Conservation (phyloP, 2,888 invertebrate species). For the Periphyllus acericola region DNA sequence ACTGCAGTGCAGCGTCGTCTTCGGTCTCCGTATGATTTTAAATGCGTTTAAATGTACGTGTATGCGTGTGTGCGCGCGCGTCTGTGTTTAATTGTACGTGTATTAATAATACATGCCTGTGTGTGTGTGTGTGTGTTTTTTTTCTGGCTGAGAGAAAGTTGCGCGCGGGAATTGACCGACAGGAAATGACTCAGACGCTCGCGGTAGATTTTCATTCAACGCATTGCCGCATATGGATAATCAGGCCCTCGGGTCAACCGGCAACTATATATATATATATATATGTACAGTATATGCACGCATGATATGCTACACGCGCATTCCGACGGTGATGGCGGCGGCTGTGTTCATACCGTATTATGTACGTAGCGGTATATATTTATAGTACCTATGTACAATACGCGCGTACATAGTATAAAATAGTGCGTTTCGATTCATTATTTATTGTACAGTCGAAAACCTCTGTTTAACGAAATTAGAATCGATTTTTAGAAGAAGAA, state of each 20-base stretch:
- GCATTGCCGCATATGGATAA: conserved; percentile 60
- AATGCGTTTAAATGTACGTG: neutral
- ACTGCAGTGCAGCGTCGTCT: neutral
- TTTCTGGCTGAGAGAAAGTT: conserved; percentile 50
- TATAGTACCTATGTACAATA: neutral
- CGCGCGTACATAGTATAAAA: neutral
- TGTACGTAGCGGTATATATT: neutral
- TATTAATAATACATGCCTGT: neutral
- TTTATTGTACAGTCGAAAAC: no score
- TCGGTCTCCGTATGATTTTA: neutral
- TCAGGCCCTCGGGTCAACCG: conserved; percentile 54
- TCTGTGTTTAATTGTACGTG: neutral
- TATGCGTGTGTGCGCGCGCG: neutral
- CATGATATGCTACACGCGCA: no score
- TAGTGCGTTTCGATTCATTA: neutral
- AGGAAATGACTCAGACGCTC: conserved; percentile 61
- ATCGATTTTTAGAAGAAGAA: no score
- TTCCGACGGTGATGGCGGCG: conserved; percentile 30
- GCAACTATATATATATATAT: conserved; percentile 8
- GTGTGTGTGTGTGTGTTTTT: neutral
- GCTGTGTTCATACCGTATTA: neutral
- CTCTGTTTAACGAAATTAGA: no score
- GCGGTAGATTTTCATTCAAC: conserved; percentile 59
- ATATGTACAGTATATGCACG: neutral
- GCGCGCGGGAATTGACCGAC: conserved; percentile 59